Evolutionary conservation across 2,888 invertebrate species (phyloP), one percentile per base, ranked within the genome.

Genomic region (Bruchidius siliquastri): DNA sequence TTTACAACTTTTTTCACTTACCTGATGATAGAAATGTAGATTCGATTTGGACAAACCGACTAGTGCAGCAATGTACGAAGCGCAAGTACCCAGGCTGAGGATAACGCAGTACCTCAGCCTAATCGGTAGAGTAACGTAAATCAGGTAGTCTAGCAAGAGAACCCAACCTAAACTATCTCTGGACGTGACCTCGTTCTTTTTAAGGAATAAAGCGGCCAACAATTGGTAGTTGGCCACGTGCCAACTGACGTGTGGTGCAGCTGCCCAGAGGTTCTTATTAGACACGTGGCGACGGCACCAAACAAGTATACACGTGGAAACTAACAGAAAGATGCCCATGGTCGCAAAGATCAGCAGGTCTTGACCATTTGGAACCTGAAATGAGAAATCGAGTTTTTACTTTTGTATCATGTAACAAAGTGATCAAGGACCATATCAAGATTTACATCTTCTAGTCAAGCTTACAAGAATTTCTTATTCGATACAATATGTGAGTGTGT

Each of bases 101-200:
- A 90, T 86, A 68, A 89, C 88, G 81, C 92, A 91, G 76, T 90
- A 90, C 69, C 91, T 87, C 68, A 93, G 85, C 73, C 92, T 88
- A 74, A 94, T 86, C 0, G 94, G 94, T 79, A 94, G 85, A 20
- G 93, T 92, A 73, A 93, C 92, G 85, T 92, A 93, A 71, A 93
- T 90, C 71, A 94, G 87, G 84, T 93, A 94, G 81, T 92, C 91
- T 80, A 93, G 86, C 71, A 94, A 87, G 75, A 94, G 87, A 26
- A 91, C 89, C 93, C 94, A 94, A 32, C 92, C 92, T 21, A 94
- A 88, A 73, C 90, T 89, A 82, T 93, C 92, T 75, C 92, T 88
- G 22, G 90, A 89, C 69, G 89, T 89, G 77, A 90, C 88, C 79
- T 89, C 89, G 84, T 87, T 84, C 82, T 87, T 86, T 82, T 91